A percentile compares a stretch with the other conserved stretches of the same genome.
Conservation (phyloP, 2,113 vertebrate genomes). For the Cichladusa arquata region DNA sequence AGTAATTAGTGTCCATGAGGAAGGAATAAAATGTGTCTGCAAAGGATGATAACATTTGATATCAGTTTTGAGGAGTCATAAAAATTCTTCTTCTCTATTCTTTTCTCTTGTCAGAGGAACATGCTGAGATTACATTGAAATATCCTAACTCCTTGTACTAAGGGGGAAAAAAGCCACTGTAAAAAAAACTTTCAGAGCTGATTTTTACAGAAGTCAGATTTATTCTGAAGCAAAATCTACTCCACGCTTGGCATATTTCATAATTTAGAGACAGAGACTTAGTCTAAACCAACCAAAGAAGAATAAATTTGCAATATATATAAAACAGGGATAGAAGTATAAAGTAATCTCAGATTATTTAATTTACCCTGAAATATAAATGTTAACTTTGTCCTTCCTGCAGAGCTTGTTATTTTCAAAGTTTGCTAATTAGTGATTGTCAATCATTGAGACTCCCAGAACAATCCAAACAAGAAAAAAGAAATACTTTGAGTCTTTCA, state of each 20-base stretch:
- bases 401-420: background rate
- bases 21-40: background rate
- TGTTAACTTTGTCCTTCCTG: background rate
- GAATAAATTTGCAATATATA: background rate
- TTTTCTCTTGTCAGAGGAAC: background rate
- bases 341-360: background rate
- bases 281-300: background rate
- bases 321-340: background rate
- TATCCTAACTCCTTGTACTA: background rate
- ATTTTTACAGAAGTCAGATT: background rate
- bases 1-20: background rate
- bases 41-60: background rate
- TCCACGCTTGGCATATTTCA: background rate
- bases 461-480: background rate
- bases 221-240: background rate
- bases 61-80: background rate
- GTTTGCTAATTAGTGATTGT: background rate
- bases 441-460: background rate
- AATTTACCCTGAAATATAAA: background rate
- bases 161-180: fast-evolving
- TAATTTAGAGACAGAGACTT: background rate
- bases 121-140: background rate
- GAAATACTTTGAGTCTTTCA: background rate
- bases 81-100: background rate
- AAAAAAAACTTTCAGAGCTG: background rate